phyloP scores from a whole-genome alignment of 2,888 invertebrate species.

The Parnassius orleans region DNA sequence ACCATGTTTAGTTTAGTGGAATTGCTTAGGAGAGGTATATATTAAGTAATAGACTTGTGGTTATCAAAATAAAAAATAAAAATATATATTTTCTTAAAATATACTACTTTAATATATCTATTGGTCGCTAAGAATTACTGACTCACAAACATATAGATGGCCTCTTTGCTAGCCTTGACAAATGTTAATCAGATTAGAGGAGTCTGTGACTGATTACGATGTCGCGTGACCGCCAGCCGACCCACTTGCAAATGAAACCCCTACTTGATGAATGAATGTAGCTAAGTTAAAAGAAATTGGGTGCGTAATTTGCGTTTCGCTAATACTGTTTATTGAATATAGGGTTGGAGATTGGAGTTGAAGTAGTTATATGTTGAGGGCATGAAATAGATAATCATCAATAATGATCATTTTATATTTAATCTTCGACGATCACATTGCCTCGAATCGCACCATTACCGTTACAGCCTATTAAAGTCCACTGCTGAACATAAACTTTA shows the following conservation, averaged over 20 bases:
- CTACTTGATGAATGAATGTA: conserved; percentile 18
- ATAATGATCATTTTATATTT: too few relatives aligned
- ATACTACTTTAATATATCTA: too few relatives aligned
- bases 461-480: too few relatives aligned
- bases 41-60: too few relatives aligned
- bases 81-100: too few relatives aligned
- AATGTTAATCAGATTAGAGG: conserved; percentile 41
- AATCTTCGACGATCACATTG: too few relatives aligned
- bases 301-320: conserved; percentile 2
- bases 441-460: too few relatives aligned
- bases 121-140: not conserved
- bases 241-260: conserved; percentile 26
- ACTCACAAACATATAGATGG: not conserved
- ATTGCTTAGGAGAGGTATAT: too few relatives aligned
- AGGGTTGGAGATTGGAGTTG: not conserved
- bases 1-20: too few relatives aligned
- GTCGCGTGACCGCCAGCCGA: conserved; percentile 36
- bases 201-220: conserved; percentile 35
- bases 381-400: not conserved
- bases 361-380: not conserved
- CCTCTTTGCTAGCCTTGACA: conserved; percentile 5
- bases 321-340: not conserved
- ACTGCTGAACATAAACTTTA: too few relatives aligned
- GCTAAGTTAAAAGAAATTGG: conserved; percentile 3
- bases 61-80: too few relatives aligned